phyloP scores from a whole-genome alignment of 2,797 vertebrate genomes.

The Urocyon cinereoargenteus region DNA sequence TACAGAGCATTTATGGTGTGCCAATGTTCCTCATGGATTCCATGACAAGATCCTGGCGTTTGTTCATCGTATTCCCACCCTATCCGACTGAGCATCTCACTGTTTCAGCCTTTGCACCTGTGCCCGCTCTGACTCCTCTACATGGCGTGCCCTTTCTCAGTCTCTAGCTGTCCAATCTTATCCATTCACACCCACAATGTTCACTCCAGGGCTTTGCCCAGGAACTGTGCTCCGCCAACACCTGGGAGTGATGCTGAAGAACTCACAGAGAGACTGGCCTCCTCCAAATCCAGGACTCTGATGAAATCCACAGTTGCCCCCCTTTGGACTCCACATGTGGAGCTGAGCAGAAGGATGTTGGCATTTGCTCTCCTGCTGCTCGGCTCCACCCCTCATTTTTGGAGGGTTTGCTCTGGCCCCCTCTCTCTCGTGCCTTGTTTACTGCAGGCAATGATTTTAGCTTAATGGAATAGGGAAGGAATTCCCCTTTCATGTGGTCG shows the following conservation, averaged over 20 bases:
- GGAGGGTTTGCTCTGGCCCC: conserved; percentile 68
- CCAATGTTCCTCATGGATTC: accelerated
- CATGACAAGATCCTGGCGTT: accelerated
- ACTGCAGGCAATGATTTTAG: conserved; percentile 85
- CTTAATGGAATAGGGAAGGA: conserved; percentile 83
- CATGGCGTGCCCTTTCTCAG: accelerated
- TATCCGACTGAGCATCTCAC: accelerated
- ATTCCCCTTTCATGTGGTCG: conserved; percentile 87
- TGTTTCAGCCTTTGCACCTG: not conserved
- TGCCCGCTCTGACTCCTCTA: accelerated
- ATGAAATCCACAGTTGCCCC: conserved; percentile 72
- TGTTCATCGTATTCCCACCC: too few relatives aligned
- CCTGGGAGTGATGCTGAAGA: not conserved
- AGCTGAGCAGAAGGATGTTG: conserved; percentile 73
- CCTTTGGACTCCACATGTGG: conserved; percentile 70
- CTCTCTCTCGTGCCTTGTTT: conserved; percentile 73
- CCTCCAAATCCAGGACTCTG: not conserved
- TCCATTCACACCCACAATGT: accelerated
- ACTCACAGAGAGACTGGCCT: not conserved
- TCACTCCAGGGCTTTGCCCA: not conserved
- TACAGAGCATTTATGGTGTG: accelerated
- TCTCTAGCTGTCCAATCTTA: accelerated
- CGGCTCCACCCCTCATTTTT: conserved; percentile 73
- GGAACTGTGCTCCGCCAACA: not conserved
- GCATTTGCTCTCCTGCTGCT: conserved; percentile 50